phyloP scores from a whole-genome alignment of 2,888 invertebrate species.

The Bhutanitis thaidina region DNA sequence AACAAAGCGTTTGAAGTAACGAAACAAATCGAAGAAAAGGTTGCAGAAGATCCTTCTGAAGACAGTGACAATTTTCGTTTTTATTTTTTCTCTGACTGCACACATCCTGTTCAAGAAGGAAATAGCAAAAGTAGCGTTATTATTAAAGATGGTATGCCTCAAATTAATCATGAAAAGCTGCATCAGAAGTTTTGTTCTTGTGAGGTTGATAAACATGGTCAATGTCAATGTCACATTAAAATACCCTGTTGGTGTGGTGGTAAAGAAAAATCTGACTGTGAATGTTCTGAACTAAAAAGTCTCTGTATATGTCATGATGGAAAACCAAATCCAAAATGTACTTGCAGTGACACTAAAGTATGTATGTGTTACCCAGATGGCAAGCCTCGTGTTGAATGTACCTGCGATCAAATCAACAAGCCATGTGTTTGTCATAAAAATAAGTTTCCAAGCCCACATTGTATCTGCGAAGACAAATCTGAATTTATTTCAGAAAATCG shows the following conservation, averaged over 20 bases:
- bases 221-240: constrained; percentile 51
- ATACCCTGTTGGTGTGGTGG: constrained; percentile 62
- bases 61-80: constrained; percentile 61
- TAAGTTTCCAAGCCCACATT: constrained; percentile 52
- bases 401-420: constrained; percentile 51
- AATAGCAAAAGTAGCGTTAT: constrained; percentile 54
- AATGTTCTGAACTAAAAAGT: constrained; percentile 42
- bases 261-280: constrained; percentile 45
- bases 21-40: constrained; percentile 36
- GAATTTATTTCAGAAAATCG: neutral
- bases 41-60: constrained; percentile 29
- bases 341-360: constrained; percentile 44
- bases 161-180: constrained; percentile 45
- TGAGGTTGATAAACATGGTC: constrained; percentile 40
- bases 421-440: constrained; percentile 56
- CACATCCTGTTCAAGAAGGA: constrained; percentile 37
- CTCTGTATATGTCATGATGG: constrained; percentile 56
- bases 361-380: constrained; percentile 55
- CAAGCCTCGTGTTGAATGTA: constrained; percentile 44
- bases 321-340: constrained; percentile 44
- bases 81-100: constrained; percentile 69
- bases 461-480: constrained; percentile 52
- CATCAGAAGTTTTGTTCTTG: constrained; percentile 45
- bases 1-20: constrained; percentile 31
- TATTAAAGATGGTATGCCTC: constrained; percentile 56